Evolutionary conservation across 2,113 vertebrate species (phyloP).

Genomic region (Chionomys nivalis): DNA sequence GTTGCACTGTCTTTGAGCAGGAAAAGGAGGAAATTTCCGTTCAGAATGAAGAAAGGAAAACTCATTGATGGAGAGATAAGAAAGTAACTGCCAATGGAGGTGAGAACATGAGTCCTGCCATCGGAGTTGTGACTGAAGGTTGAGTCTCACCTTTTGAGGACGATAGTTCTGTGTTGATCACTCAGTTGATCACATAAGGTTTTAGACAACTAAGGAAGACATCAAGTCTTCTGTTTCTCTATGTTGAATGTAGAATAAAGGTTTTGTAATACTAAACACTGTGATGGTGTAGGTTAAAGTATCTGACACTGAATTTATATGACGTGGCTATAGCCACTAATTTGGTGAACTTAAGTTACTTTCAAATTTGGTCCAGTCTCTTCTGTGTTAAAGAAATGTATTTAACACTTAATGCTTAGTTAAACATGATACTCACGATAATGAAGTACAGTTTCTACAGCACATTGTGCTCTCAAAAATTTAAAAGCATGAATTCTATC

Average conservation of each 20-base stretch:
- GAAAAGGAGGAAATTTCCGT: neutral
- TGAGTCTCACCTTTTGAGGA: neutral
- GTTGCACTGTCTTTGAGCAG: neutral
- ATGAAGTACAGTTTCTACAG: neutral
- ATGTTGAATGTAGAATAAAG: neutral
- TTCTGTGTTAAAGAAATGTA: slow-evolving; percentile 4
- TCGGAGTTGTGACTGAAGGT: neutral
- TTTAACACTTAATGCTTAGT: neutral
- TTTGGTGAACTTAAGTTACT: neutral
- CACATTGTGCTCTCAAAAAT: neutral
- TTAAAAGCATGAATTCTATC: neutral
- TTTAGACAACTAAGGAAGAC: neutral
- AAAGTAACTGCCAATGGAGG: neutral
- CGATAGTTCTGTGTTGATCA: neutral
- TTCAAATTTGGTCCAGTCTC: neutral
- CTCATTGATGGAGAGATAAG: neutral
- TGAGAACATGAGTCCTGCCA: neutral
- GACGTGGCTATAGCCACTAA: neutral
- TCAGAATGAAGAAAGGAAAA: neutral
- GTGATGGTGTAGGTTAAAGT: neutral
- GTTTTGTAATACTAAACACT: slow-evolving; percentile 29
- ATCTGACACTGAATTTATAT: neutral
- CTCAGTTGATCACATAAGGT: neutral
- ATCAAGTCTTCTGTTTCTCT: neutral
- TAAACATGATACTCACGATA: neutral